Evolutionary conservation across 1,140 invertebrate species (phyloP).

Genomic region (Drosophila cardini): DNA sequence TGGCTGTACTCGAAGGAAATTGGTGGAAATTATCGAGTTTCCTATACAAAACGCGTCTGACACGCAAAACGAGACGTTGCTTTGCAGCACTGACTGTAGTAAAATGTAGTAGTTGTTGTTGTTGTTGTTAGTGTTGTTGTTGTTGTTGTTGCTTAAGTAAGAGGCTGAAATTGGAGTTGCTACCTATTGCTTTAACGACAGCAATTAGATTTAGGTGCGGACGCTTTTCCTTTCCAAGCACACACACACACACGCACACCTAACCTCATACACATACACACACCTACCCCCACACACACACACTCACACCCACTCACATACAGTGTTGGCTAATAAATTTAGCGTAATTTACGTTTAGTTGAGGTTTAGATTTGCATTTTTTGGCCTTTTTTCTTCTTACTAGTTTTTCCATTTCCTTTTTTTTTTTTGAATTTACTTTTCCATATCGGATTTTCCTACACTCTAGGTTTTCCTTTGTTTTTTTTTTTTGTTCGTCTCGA

Average conservation of each 20-base stretch:
- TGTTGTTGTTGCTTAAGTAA: neutral
- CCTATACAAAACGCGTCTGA: constrained; percentile 79
- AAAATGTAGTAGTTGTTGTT: constrained; percentile 5
- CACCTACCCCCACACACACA: neutral
- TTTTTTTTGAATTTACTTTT: neutral
- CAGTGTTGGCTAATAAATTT: constrained; percentile 76
- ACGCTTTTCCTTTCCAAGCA: neutral
- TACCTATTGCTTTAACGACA: constrained; percentile 59
- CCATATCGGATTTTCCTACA: neutral
- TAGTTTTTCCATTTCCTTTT: neutral
- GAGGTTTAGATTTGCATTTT: constrained; percentile 51
- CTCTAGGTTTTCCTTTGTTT: too few species aligned
- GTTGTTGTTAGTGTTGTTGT: constrained; percentile 7
- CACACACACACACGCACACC: neutral
- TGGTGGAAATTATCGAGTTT: constrained; percentile 83
- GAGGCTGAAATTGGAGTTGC: constrained; percentile 36
- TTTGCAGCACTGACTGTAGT: constrained; percentile 13
- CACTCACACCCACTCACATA: neutral
- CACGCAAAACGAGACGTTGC: constrained; percentile 64
- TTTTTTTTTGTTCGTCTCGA: constrained; percentile 24
- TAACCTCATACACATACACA: neutral
- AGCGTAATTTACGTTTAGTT: constrained; percentile 76
- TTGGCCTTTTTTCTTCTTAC: constrained; percentile 8
- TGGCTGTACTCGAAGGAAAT: constrained; percentile 65
- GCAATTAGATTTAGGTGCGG: constrained; percentile 57